Percentiles rank a stretch among this genome's conserved stretches.
Evolutionary conservation across 2,888 invertebrate species (phyloP).

Genomic region (Elysia crispata): DNA sequence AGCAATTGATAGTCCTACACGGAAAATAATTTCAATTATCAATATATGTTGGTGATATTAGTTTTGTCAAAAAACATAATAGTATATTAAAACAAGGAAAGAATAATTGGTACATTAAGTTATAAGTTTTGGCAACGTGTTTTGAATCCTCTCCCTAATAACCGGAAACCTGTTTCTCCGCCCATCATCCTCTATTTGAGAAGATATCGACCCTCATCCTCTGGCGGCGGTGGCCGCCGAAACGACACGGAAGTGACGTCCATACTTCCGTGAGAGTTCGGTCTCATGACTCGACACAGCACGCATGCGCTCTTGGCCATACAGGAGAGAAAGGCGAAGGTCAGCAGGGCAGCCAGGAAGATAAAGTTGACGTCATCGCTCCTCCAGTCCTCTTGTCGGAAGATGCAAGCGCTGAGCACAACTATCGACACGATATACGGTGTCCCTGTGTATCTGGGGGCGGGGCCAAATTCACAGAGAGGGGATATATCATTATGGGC

Average conservation of each 20-base stretch:
- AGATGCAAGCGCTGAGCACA: slow-evolving; percentile 23
- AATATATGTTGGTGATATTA: no score
- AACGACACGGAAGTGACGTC: slow-evolving; percentile 17
- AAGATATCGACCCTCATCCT: slow-evolving; percentile 21
- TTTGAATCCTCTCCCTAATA: no score
- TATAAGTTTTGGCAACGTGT: no score
- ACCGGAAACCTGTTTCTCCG: neutral
- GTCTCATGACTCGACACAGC: slow-evolving; percentile 33
- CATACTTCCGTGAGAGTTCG: slow-evolving; percentile 3
- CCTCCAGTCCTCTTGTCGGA: slow-evolving; percentile 31
- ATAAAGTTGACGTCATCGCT: slow-evolving; percentile 29
- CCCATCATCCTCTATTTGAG: slow-evolving; percentile 23
- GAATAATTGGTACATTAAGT: no score
- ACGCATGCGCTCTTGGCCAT: slow-evolving; percentile 35
- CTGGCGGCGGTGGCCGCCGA: neutral
- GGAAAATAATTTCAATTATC: neutral
- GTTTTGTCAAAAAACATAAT: no score
- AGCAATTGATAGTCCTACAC: no score
- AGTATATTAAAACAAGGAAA: no score
- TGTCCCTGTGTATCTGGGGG: slow-evolving; percentile 20
- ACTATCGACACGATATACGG: slow-evolving; percentile 23
- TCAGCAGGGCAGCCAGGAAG: slow-evolving; percentile 21
- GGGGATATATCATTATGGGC: neutral
- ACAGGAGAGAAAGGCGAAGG: slow-evolving; percentile 29
- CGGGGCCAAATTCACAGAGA: neutral